Evolutionary conservation across 1,140 invertebrate genomes (phyloP), one percentile per base, ranked within the genome.

Genomic region (Brachionus sp.): DNA sequence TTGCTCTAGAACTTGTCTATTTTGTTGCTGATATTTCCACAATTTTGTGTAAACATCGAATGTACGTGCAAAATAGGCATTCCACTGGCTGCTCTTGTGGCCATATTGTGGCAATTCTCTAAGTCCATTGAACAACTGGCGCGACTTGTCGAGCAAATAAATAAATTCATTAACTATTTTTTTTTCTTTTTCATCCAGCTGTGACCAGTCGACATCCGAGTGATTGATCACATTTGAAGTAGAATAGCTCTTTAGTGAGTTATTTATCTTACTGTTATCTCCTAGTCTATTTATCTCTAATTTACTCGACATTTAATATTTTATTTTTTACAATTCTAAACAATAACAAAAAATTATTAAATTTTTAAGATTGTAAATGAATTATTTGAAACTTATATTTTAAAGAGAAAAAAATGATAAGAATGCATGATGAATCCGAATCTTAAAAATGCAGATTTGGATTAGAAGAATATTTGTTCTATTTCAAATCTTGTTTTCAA

Each of bases 21-120:
- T 95, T 89, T 97, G 95, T 88, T 98, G 96, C 89, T 98, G 96
- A 89, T 96, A 98, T 89, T 97, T 98, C 96, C 96, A 98, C 62
- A 98, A 91, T 90, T 96, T 97, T 37, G 96, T 97, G 90, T 98
- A 98, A 77, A 98, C 94, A 91, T 98, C 96, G 90, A 98, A 98
- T 70, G 96, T 97, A 84, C 95, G 91, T 7, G 95, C 95, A 91
- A 98, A 98, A 90, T 98, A 97, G 6, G 94, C 93, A 90, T 98
- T 95, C 96, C 96, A 98, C 89, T 97, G 95, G 16, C 25, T 50
- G 44, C 16, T 46, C 88, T 96, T 96, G 89, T 97, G 95, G 9
- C 96, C 96, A 90, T 97, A 98, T 88, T 97, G 95, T 50, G 95
- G 96, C 85, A 98, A 90, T 90, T 98, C 95, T 88, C 95, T 95